A percentile compares a stretch with the other conserved stretches of the same genome.
Conservation (phyloP, 2,797 vertebrate species). For the Chanos chanos region DNA sequence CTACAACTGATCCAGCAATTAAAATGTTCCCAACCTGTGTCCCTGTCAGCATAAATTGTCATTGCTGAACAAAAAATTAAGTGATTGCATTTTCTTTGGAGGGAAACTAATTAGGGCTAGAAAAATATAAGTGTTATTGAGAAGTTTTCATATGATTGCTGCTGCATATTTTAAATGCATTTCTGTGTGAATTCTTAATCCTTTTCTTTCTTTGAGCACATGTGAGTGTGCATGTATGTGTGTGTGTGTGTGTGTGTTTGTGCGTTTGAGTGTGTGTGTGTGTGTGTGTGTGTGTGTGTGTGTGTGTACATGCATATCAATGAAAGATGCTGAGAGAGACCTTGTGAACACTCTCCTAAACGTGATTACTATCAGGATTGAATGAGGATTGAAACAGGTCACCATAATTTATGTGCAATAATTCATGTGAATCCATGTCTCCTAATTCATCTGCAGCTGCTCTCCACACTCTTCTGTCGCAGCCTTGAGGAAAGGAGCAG, state of each 20-base stretch:
- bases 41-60: constrained; percentile 39
- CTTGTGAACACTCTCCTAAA: constrained; percentile 25
- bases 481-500: constrained; percentile 33
- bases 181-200: too few relatives aligned
- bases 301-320: constrained; percentile 1
- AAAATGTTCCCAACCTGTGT: constrained; percentile 32
- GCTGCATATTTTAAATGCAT: too few relatives aligned
- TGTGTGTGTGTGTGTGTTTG: too few relatives aligned
- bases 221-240: background rate
- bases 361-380: constrained; percentile 17
- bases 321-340: too few relatives aligned
- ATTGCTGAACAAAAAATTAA: constrained; percentile 14
- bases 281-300: background rate
- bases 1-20: constrained; percentile 39
- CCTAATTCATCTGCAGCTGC: constrained; percentile 41
- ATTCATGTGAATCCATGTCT: constrained; percentile 30
- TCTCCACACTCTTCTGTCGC: constrained; percentile 6
- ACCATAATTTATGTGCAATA: constrained; percentile 34
- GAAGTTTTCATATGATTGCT: too few relatives aligned
- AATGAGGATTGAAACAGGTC: constrained; percentile 22
- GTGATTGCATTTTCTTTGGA: background rate
- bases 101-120: background rate
- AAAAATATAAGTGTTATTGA: background rate
- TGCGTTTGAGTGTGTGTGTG: background rate
- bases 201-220: background rate